Evolutionary conservation across 2,888 invertebrate genomes (phyloP).

Genomic region (Tryphoninae sp.): DNA sequence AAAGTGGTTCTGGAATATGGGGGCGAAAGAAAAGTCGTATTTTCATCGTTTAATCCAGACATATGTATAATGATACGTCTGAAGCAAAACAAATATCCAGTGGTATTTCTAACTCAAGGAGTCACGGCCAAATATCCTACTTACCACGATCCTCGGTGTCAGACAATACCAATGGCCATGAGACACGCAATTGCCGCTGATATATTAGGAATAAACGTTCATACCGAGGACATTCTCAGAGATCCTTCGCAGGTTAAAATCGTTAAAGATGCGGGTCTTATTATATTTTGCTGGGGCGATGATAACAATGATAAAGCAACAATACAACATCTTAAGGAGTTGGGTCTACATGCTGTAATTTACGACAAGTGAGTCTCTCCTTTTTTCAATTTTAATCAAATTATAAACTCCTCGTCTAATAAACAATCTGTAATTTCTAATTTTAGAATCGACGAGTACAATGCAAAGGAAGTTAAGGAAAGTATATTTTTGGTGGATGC

Average conservation of each 20-base stretch:
- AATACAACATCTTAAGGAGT: constrained; percentile 91
- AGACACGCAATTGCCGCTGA: constrained; percentile 91
- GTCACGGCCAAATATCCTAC: constrained; percentile 87
- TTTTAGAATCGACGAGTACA: constrained; percentile 87
- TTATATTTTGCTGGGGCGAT: constrained; percentile 99
- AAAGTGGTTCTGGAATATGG: constrained; percentile 92
- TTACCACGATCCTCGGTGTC: constrained; percentile 93
- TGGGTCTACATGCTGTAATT: constrained; percentile 97
- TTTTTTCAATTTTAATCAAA: not conserved
- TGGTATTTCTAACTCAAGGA: constrained; percentile 95
- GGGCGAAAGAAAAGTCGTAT: constrained; percentile 91
- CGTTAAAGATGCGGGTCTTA: constrained; percentile 90
- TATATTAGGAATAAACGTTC: constrained; percentile 94
- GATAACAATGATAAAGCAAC: constrained; percentile 95
- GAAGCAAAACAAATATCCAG: constrained; percentile 98
- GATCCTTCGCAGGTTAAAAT: constrained; percentile 91
- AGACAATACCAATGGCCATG: constrained; percentile 90
- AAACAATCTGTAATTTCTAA: constrained; percentile 6
- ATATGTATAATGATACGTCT: constrained; percentile 95
- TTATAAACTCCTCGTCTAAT: too few relatives aligned
- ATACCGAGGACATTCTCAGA: constrained; percentile 94
- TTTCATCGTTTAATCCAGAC: constrained; percentile 98
- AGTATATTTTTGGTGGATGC: constrained; percentile 92
- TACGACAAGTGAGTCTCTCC: constrained; percentile 89
- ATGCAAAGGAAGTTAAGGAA: constrained; percentile 88